These are phyloP conservation scores for Hypselothyrea guttata DNA, from an alignment of 2,888 invertebrate species.

Conservation along the genomic window DNA sequence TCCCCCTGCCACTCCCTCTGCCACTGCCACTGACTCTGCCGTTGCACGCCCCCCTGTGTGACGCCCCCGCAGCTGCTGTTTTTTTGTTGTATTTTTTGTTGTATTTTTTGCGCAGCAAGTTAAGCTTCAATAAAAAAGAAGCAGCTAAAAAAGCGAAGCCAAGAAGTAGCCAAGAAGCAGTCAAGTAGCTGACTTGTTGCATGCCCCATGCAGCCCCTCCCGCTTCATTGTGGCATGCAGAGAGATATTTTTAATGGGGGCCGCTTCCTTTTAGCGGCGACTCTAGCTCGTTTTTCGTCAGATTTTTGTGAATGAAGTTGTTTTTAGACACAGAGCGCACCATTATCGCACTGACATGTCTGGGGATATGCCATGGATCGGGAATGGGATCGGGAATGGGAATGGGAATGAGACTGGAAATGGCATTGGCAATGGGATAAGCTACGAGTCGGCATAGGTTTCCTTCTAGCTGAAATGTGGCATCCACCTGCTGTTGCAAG, in stretches of 20 bases:
- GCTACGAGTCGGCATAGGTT: no score
- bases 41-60: conserved; percentile 26
- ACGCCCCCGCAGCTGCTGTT: conserved; percentile 61
- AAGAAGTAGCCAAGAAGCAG: conserved; percentile 51
- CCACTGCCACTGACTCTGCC: conserved; percentile 1
- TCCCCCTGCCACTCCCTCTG: conserved; percentile 21
- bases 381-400: conserved; percentile 1
- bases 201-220: conserved; percentile 9
- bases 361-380: conserved; percentile 57
- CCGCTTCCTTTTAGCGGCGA: conserved; percentile 67
- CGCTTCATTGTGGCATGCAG: conserved; percentile 66
- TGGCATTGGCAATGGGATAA: neutral
- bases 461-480: conserved; percentile 1
- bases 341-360: conserved; percentile 79
- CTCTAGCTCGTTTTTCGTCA: conserved; percentile 46
- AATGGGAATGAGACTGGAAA: neutral
- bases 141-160: conserved; percentile 1
- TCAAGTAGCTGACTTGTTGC: conserved; percentile 52
- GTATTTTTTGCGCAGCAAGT: no score
- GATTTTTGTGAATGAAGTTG: conserved; percentile 79
- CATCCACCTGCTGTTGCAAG: conserved; percentile 5
- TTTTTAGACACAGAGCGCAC: conserved; percentile 61
- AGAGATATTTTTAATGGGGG: conserved; percentile 71
- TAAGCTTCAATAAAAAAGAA: no score
- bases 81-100: no score